Evolutionary conservation across 2,888 invertebrate species (phyloP).

Genomic region (Eucera pruinosa): DNA sequence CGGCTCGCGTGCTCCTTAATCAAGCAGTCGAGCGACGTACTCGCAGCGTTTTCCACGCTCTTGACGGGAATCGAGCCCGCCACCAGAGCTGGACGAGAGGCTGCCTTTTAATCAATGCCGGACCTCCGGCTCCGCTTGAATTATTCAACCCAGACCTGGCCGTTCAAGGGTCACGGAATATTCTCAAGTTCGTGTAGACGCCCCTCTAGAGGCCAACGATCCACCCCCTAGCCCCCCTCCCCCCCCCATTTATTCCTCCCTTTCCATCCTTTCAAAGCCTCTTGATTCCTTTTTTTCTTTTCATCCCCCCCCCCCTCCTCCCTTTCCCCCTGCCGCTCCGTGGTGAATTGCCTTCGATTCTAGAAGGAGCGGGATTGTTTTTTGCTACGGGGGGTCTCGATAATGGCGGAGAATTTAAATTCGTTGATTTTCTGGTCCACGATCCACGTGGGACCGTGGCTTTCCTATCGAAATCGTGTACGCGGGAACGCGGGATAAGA

Average conservation of each 20-base stretch:
- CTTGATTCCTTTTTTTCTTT: constrained; percentile 13
- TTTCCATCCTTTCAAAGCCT: constrained; percentile 10
- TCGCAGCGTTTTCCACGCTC: constrained; percentile 34
- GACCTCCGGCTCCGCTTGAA: constrained; percentile 67
- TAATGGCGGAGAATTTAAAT: too few relatives aligned
- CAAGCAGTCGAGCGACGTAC: constrained; percentile 31
- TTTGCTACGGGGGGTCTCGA: too few relatives aligned
- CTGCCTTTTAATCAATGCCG: constrained; percentile 69
- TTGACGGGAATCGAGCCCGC: constrained; percentile 50
- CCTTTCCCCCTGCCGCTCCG: too few relatives aligned
- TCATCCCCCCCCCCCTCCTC: too few relatives aligned
- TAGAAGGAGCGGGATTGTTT: background rate
- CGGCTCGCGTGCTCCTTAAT: constrained; percentile 40
- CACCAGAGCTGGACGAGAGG: constrained; percentile 22
- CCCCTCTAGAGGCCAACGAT: constrained; percentile 40
- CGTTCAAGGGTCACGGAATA: constrained; percentile 58
- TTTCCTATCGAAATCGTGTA: too few relatives aligned
- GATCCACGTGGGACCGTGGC: too few relatives aligned
- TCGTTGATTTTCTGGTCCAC: background rate
- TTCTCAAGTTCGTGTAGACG: constrained; percentile 48
- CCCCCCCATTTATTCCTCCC: background rate
- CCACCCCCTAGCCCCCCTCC: too few relatives aligned
- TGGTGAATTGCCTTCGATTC: background rate
- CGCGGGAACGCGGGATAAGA: too few relatives aligned
- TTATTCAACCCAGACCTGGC: constrained; percentile 62